Conservation (phyloP, 1,140 invertebrate species). For the Brachionus sp. region DNA sequence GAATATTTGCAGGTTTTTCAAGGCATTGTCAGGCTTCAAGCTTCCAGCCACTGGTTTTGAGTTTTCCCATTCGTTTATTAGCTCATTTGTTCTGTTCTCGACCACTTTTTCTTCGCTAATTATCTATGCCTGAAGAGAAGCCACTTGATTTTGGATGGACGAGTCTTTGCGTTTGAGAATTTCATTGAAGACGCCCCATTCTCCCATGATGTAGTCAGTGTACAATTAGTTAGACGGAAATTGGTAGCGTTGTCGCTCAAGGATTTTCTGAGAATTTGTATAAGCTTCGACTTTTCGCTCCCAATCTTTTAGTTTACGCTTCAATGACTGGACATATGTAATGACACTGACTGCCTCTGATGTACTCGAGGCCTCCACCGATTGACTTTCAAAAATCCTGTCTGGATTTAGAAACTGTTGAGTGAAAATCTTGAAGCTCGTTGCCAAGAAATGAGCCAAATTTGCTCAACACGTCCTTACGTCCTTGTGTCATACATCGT, state of each 20-base stretch:
- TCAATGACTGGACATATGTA: constrained; percentile 94
- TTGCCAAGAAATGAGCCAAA: constrained; percentile 82
- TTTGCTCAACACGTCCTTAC: constrained; percentile 90
- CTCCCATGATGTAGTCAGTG: constrained; percentile 97
- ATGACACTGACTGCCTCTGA: constrained; percentile 96
- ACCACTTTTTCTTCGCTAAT: constrained; percentile 97
- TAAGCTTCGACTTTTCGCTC: constrained; percentile 68
- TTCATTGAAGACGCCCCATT: constrained; percentile 98
- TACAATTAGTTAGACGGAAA: constrained; percentile 94
- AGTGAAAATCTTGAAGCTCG: constrained; percentile 91
- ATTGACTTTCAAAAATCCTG: constrained; percentile 92
- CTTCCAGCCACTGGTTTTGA: constrained; percentile 79
- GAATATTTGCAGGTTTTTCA: constrained; percentile 83
- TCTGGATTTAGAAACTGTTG: constrained; percentile 83
- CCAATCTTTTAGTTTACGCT: constrained; percentile 81
- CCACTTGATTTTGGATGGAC: constrained; percentile 89
- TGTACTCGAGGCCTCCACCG: constrained; percentile 93
- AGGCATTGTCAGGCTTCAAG: constrained; percentile 85
- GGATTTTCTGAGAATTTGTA: constrained; percentile 85
- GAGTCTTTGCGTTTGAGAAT: constrained; percentile 96
- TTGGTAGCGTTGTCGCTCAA: constrained; percentile 93
- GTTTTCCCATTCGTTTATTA: constrained; percentile 91
- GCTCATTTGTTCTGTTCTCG: constrained; percentile 84
- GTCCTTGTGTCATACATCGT: constrained; percentile 99
- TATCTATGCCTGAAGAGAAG: constrained; percentile 87